These are phyloP conservation scores for Chymomyza costata DNA, from an alignment of 1,140 invertebrate species.

Conservation along the genomic window DNA sequence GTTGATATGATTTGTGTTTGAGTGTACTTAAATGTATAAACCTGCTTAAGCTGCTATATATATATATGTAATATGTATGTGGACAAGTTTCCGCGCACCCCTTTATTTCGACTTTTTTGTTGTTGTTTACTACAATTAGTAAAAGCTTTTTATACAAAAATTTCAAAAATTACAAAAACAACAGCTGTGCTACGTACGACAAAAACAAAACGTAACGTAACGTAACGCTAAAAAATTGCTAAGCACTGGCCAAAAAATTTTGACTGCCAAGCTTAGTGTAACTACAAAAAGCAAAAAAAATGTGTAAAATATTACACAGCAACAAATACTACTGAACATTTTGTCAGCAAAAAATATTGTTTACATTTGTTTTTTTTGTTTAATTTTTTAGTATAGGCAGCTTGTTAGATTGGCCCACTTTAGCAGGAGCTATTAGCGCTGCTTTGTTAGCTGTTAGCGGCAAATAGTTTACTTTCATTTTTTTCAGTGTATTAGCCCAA, in stretches of 20 bases:
- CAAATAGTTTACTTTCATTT: too few species aligned
- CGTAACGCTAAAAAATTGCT: neutral
- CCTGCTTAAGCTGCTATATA: too few species aligned
- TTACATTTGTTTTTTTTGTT: too few species aligned
- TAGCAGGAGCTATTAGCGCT: too few species aligned
- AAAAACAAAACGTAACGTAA: conserved; percentile 5
- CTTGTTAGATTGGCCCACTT: too few species aligned
- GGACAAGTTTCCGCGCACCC: too few species aligned
- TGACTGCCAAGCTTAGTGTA: conserved; percentile 15
- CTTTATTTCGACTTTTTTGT: conserved; percentile 9
- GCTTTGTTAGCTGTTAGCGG: too few species aligned
- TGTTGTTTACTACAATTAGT: conserved; percentile 27
- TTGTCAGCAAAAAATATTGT: too few species aligned
- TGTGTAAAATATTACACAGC: conserved; percentile 29
- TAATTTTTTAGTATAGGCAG: too few species aligned
- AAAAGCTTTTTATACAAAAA: conserved; percentile 37
- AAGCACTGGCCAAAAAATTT: conserved; percentile 40
- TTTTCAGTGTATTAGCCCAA: conserved; percentile 24
- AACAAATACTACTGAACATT: too few species aligned
- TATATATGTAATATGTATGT: too few species aligned
- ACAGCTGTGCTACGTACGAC: conserved; percentile 32
- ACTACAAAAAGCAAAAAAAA: conserved; percentile 63
- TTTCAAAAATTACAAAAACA: conserved; percentile 43
- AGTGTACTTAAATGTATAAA: conserved; percentile 11
- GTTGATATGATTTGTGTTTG: conserved; percentile 24